Percentiles rank a stretch among this genome's conserved stretches.
These are phyloP conservation scores for Malurus alboscapulatus DNA, from an alignment of 2,113 vertebrate genomes.

Conservation along the genomic window DNA sequence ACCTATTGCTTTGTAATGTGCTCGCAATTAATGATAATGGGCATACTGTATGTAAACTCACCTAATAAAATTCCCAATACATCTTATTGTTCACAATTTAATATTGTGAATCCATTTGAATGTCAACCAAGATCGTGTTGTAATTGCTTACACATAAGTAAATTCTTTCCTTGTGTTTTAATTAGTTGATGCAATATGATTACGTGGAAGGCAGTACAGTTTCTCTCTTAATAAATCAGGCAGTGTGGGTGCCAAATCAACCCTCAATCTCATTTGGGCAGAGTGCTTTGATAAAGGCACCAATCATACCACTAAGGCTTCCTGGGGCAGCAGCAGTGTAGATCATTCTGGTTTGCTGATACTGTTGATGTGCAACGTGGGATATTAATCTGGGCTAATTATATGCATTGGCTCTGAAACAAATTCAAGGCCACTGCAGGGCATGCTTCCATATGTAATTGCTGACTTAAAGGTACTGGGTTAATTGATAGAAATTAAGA, in stretches of 20 bases:
- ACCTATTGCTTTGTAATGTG: neutral
- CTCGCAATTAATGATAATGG: constrained; percentile 5
- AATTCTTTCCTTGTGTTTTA: constrained; percentile 75
- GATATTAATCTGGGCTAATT: constrained; percentile 94
- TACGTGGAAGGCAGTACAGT: constrained; percentile 75
- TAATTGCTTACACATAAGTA: constrained; percentile 75
- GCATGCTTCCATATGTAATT: constrained; percentile 73
- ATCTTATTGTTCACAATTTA: constrained; percentile 72
- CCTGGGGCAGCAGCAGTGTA: constrained; percentile 64
- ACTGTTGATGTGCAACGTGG: constrained; percentile 82
- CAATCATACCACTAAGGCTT: constrained; percentile 62
- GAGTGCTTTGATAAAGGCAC: constrained; percentile 71
- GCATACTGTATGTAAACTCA: constrained; percentile 43
- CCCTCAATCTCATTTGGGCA: constrained; percentile 65
- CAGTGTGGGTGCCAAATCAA: constrained; percentile 75
- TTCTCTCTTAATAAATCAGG: constrained; percentile 73
- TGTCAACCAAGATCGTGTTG: constrained; percentile 66
- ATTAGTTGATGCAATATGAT: constrained; percentile 81
- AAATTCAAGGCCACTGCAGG: constrained; percentile 72
- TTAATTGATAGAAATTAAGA: constrained; percentile 75
- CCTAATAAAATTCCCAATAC: constrained; percentile 48
- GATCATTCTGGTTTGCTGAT: constrained; percentile 78
- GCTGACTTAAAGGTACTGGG: constrained; percentile 71
- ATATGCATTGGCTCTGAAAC: constrained; percentile 76
- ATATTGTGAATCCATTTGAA: constrained; percentile 74